These are phyloP conservation scores for Esox lucius DNA, from an alignment of 2,797 vertebrate genomes.

Conservation along the genomic window DNA sequence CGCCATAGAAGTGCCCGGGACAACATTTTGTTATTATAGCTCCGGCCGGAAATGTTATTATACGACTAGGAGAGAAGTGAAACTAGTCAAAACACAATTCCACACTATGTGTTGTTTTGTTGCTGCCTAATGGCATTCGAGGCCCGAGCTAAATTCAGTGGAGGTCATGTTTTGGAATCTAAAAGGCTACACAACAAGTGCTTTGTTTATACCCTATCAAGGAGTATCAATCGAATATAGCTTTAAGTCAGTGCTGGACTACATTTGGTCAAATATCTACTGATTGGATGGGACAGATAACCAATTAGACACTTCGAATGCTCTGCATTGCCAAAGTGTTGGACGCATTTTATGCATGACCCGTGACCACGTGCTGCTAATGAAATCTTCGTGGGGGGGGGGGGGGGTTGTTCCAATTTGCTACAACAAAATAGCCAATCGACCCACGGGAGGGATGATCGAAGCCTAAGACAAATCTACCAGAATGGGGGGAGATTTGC, in stretches of 20 bases:
- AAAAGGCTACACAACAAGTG: slow-evolving; percentile 40
- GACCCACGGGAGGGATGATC: slow-evolving; percentile 19
- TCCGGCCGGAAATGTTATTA: background rate
- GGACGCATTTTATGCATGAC: slow-evolving; percentile 72
- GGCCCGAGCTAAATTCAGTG: slow-evolving; percentile 21
- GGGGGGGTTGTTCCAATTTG: slow-evolving; percentile 18
- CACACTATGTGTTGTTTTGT: slow-evolving; percentile 12
- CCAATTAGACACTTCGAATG: slow-evolving; percentile 77
- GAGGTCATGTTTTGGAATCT: slow-evolving; percentile 24
- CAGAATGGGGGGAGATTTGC: slow-evolving; percentile 34
- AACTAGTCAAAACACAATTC: background rate
- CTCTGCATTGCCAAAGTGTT: slow-evolving; percentile 75
- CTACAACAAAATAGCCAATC: slow-evolving; percentile 33
- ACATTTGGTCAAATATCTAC: slow-evolving; percentile 12
- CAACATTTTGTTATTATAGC: background rate
- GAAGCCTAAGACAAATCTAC: slow-evolving; percentile 16
- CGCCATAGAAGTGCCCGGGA: slow-evolving; percentile 21
- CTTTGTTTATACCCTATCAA: slow-evolving; percentile 30
- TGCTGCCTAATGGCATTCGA: slow-evolving; percentile 17
- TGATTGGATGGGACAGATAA: slow-evolving; percentile 23
- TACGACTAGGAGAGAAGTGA: background rate
- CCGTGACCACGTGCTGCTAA: slow-evolving; percentile 6
- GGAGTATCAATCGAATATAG: slow-evolving; percentile 42
- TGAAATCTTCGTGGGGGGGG: slow-evolving; percentile 19
- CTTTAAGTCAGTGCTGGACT: slow-evolving; percentile 55